Conservation (phyloP, 2,113 vertebrate species). For the Mus spicilegus region DNA sequence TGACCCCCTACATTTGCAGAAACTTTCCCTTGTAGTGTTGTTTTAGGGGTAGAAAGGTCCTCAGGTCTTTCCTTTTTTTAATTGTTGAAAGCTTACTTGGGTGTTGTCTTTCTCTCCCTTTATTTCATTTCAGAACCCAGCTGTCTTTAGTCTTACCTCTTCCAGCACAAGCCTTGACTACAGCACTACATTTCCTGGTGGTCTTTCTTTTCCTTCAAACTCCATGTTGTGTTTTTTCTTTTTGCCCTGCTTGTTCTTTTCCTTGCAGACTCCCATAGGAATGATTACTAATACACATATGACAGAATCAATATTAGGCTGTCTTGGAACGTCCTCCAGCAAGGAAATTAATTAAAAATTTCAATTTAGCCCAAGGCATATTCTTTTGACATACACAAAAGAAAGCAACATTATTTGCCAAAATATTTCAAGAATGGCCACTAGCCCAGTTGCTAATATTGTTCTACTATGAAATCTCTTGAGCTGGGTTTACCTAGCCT, state of each 20-base stretch:
- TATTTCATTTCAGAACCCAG: background rate
- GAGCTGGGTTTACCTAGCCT: background rate
- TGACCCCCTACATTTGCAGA: background rate
- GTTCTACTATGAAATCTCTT: background rate
- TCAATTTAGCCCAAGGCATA: background rate
- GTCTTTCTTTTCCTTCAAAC: background rate
- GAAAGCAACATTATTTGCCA: background rate
- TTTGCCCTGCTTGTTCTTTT: background rate
- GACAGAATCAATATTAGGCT: background rate
- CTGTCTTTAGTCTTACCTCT: background rate
- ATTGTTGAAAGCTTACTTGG: background rate
- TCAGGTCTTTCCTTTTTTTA: background rate
- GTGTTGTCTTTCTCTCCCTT: background rate
- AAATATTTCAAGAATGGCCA: background rate
- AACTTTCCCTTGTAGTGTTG: background rate
- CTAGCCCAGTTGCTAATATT: background rate
- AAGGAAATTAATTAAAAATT: background rate
- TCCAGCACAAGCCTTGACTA: background rate
- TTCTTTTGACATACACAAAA: background rate
- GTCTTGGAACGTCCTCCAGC: background rate
- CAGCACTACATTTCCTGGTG: background rate
- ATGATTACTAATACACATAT: background rate
- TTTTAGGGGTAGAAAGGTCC: no score
- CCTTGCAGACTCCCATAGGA: background rate
- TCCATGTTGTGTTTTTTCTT: background rate